These are phyloP conservation scores for Motacilla alba DNA, from an alignment of 2,113 vertebrate species.

Conservation along the genomic window DNA sequence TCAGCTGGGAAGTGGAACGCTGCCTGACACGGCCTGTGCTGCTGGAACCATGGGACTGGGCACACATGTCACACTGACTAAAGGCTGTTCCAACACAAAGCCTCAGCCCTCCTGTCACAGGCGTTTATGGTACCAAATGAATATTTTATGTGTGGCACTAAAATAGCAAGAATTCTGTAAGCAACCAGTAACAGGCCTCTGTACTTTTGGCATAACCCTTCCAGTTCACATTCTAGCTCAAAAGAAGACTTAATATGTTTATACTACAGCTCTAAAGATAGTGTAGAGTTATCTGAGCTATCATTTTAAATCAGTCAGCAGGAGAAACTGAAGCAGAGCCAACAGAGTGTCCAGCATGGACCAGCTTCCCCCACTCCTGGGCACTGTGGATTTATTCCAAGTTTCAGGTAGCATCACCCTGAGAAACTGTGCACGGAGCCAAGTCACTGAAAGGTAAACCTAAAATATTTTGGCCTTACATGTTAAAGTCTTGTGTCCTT, in stretches of 20 bases:
- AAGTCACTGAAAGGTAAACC: neutral
- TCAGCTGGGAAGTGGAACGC: neutral
- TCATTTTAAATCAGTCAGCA: neutral
- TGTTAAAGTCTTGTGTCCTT: neutral
- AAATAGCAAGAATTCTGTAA: neutral
- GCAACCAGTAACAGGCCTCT: neutral
- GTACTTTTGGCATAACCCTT: neutral
- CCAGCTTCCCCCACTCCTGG: neutral
- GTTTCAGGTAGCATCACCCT: neutral
- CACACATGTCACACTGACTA: neutral
- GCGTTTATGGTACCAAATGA: slow-evolving; percentile 1
- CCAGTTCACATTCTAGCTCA: neutral
- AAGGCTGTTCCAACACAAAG: neutral
- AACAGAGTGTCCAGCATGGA: neutral
- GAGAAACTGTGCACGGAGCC: neutral
- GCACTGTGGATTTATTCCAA: neutral
- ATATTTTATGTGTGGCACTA: neutral
- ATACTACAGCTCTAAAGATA: neutral
- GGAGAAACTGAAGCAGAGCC: neutral
- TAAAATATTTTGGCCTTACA: neutral
- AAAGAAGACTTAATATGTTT: neutral
- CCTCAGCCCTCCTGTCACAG: neutral
- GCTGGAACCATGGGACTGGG: neutral
- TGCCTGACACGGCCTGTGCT: neutral
- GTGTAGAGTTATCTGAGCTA: neutral